These are phyloP conservation scores for Uria aalge DNA, from an alignment of 2,113 vertebrate genomes.

Conservation along the genomic window DNA sequence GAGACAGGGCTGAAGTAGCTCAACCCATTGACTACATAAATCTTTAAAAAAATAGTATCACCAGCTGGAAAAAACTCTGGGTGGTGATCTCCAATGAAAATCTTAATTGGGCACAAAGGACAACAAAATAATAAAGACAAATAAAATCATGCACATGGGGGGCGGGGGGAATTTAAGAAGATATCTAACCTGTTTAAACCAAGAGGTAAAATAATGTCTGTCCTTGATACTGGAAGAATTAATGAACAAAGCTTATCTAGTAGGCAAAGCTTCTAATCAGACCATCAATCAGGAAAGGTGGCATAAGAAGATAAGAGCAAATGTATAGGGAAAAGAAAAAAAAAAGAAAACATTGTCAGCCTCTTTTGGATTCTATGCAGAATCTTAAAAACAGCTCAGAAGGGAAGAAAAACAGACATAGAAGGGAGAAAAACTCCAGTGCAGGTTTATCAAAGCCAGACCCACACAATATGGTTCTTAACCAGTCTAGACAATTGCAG, in stretches of 20 bases:
- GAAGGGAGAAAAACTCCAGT: neutral
- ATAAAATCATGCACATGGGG: neutral
- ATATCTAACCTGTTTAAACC: neutral
- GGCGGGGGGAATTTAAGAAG: neutral
- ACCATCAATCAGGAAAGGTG: neutral
- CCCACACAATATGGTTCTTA: neutral
- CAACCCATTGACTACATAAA: neutral
- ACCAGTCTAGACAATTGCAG: neutral
- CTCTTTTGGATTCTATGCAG: neutral
- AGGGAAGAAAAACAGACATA: neutral
- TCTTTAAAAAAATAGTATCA: neutral
- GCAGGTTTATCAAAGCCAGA: neutral
- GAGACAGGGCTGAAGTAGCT: neutral
- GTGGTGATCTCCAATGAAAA: neutral
- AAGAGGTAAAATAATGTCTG: neutral
- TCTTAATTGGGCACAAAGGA: neutral
- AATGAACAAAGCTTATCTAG: neutral
- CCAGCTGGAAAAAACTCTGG: neutral
- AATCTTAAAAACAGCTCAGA: neutral
- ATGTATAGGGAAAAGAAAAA: neutral
- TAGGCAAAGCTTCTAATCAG: neutral
- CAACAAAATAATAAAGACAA: neutral
- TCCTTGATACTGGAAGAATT: neutral
- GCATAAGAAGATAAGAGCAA: neutral
- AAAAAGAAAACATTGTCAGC: neutral